A percentile compares a stretch with the other conserved stretches of the same genome.
Conservation (phyloP, 2,113 vertebrate species). For the Microtus oregoni region DNA sequence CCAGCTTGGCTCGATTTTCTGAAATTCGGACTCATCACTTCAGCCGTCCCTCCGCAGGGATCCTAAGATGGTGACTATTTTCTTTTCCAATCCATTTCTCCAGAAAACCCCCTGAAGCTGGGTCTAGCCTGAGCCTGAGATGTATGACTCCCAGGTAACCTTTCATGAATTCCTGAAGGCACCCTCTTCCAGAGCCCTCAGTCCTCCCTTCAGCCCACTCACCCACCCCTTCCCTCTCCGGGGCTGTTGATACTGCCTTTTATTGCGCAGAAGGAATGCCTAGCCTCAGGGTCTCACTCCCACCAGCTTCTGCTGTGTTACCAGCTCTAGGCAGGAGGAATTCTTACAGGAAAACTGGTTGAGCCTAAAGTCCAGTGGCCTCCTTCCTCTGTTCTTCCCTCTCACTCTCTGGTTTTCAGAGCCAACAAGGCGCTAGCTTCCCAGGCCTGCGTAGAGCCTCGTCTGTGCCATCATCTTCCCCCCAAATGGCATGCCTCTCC, state of each 20-base stretch:
- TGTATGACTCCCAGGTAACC: not conserved
- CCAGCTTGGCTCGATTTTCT: not conserved
- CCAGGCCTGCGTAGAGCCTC: not conserved
- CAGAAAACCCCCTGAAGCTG: not conserved
- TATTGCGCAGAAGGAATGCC: not conserved
- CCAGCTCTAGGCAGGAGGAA: not conserved
- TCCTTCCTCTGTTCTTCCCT: not conserved
- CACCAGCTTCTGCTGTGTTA: not conserved
- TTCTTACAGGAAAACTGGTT: not conserved
- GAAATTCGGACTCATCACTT: not conserved
- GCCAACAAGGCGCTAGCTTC: not conserved
- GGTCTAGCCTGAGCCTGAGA: not conserved
- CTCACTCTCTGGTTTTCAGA: not conserved
- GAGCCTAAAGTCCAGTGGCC: not conserved
- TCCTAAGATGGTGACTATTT: not conserved
- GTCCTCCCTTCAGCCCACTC: not conserved
- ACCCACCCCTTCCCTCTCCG: too few relatives aligned
- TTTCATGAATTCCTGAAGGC: not conserved
- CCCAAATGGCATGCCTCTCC: not conserved
- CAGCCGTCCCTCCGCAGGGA: not conserved
- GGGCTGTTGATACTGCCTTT: not conserved
- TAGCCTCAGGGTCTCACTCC: not conserved
- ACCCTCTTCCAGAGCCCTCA: not conserved
- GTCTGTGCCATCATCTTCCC: not conserved
- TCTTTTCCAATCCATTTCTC: not conserved